phyloP scores from a whole-genome alignment of 2,888 invertebrate species.

The Ferdinandea cuprea region DNA sequence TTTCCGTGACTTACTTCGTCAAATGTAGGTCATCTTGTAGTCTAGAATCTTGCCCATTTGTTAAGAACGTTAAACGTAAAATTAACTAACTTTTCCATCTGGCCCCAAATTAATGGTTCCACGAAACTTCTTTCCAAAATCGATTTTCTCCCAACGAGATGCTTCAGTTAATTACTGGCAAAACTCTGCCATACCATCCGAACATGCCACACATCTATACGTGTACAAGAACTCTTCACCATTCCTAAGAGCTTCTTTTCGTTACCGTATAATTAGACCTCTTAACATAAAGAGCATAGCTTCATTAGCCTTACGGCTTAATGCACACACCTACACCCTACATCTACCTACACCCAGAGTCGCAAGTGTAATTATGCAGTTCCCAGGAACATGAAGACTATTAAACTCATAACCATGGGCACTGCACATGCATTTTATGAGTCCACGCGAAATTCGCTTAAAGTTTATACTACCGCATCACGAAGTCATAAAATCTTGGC shows the following conservation, averaged over 20 bases:
- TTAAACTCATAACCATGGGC: not conserved
- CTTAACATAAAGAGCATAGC: slow-evolving; percentile 9
- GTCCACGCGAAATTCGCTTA: not conserved
- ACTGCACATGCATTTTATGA: slow-evolving; percentile 10
- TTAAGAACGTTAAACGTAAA: too few species aligned
- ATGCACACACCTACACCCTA: too few species aligned
- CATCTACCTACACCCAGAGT: slow-evolving; percentile 15
- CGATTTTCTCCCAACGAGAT: not conserved
- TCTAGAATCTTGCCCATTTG: too few species aligned
- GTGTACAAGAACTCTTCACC: not conserved
- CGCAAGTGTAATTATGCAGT: not conserved
- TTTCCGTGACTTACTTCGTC: too few species aligned
- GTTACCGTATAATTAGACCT: slow-evolving; percentile 4
- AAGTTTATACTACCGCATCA: slow-evolving; percentile 20
- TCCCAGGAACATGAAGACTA: not conserved
- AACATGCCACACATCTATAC: too few species aligned
- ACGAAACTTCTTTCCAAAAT: too few species aligned
- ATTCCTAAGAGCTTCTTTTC: not conserved
- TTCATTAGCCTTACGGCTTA: slow-evolving; percentile 1
- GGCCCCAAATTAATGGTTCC: not conserved
- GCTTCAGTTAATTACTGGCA: not conserved
- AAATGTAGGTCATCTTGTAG: too few species aligned
- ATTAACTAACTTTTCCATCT: too few species aligned
- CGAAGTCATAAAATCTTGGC: slow-evolving; percentile 27
- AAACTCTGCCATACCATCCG: too few species aligned